Percentiles rank a stretch among this genome's conserved stretches.
Conservation (phyloP, 2,113 vertebrate genomes). For the Desmodus rotundus region DNA sequence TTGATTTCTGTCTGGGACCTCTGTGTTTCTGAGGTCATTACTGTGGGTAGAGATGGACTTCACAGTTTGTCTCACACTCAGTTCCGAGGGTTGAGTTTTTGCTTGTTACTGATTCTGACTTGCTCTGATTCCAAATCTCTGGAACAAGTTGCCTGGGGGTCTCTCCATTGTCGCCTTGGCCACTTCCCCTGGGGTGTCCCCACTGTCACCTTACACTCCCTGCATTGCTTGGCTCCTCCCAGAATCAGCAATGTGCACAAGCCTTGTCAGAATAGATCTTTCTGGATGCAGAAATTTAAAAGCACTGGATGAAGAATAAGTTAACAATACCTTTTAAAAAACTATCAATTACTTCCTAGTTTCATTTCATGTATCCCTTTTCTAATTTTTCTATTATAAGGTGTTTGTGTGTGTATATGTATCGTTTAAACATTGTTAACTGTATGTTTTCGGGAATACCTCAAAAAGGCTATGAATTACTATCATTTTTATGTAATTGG, state of each 20-base stretch:
- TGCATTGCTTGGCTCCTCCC: rapidly evolving
- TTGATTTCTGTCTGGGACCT: not conserved
- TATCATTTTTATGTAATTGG: constrained; percentile 1
- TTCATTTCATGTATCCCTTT: not conserved
- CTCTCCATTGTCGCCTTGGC: not conserved
- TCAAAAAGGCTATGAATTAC: not conserved
- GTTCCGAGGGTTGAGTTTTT: not conserved
- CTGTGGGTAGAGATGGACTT: rapidly evolving
- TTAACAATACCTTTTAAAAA: not conserved
- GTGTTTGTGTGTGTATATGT: not conserved
- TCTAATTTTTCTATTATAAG: not conserved
- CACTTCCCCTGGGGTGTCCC: rapidly evolving
- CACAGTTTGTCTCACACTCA: not conserved
- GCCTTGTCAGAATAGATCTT: rapidly evolving
- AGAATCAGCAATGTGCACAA: not conserved
- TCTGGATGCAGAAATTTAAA: not conserved
- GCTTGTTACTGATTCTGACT: not conserved
- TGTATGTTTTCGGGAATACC: not conserved
- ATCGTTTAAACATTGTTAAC: not conserved
- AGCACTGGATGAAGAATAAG: not conserved
- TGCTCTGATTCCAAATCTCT: too few relatives aligned
- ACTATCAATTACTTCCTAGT: not conserved
- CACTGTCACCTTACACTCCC: rapidly evolving
- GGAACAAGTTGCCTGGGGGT: rapidly evolving
- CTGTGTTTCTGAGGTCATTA: not conserved